Evolutionary conservation across 2,113 vertebrate species (phyloP).

Genomic region (Ptilorrhoa leucosticta): DNA sequence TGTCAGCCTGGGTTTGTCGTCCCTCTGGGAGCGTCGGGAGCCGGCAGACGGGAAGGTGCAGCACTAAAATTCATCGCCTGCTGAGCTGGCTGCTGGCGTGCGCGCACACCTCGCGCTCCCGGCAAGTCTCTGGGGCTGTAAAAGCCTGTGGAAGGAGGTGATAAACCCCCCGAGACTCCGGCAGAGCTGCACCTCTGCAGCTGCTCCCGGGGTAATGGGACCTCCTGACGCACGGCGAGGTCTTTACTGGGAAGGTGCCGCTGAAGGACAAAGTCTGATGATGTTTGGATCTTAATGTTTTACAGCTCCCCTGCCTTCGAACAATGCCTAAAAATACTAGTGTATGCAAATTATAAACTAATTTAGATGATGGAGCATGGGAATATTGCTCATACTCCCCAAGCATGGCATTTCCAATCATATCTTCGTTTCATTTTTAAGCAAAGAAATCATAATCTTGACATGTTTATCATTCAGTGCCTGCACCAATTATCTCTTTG

Average conservation of each 20-base stretch:
- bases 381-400: slow-evolving; percentile 55
- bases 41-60: background rate
- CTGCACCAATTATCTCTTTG: slow-evolving; percentile 73
- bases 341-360: slow-evolving; percentile 67
- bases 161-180: background rate
- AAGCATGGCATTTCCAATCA: slow-evolving; percentile 60
- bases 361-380: slow-evolving; percentile 64
- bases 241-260: background rate
- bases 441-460: slow-evolving; percentile 71
- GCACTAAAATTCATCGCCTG: background rate
- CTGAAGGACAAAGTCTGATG: slow-evolving; percentile 6
- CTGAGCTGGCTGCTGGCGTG: background rate
- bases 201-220: background rate
- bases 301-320: slow-evolving; percentile 33
- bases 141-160: background rate
- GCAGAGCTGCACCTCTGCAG: background rate
- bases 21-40: background rate
- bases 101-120: background rate
- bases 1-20: background rate
- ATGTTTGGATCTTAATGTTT: slow-evolving; percentile 14
- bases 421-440: slow-evolving; percentile 65
- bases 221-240: background rate
- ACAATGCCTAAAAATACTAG: slow-evolving; percentile 54
- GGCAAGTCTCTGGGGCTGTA: background rate
- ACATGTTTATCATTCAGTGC: slow-evolving; percentile 73